A percentile compares a stretch with the other conserved stretches of the same genome.
phyloP scores from a whole-genome alignment of 2,797 vertebrate genomes.

The Neopelma chrysocephalum region DNA sequence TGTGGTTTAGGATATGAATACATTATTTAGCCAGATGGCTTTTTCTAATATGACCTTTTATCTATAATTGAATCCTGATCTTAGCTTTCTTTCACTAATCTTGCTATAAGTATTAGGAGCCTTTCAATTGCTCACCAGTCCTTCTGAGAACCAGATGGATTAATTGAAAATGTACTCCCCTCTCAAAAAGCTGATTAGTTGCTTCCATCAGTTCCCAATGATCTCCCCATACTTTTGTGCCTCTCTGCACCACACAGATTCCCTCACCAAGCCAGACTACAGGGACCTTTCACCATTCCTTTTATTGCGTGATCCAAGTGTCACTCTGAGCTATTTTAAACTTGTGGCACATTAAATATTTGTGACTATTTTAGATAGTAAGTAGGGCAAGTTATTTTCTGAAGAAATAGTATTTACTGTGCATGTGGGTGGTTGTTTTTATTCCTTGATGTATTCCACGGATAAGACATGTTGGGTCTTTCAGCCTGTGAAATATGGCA shows the following conservation, averaged over 20 bases:
- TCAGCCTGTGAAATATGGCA: background rate
- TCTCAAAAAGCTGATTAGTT: background rate
- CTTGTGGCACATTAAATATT: background rate
- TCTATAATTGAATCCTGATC: background rate
- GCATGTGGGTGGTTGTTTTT: background rate
- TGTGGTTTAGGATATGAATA: background rate
- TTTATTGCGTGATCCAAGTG: background rate
- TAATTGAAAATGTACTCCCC: background rate
- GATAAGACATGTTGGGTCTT: background rate
- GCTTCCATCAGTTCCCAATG: background rate
- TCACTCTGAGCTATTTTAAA: background rate
- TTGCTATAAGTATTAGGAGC: background rate
- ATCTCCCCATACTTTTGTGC: background rate
- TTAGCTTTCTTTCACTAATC: slow-evolving; percentile 33
- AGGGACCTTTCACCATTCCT: background rate
- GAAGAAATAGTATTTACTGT: slow-evolving; percentile 24
- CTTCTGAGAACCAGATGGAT: background rate
- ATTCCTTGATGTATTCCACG: background rate
- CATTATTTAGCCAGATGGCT: background rate
- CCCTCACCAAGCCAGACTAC: background rate
- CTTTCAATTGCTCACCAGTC: background rate
- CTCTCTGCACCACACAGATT: background rate
- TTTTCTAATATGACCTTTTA: background rate
- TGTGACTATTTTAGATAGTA: slow-evolving; percentile 17
- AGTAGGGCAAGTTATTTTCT: slow-evolving; percentile 42